These are phyloP conservation scores for Hormaphis cornu DNA, from an alignment of 1,140 invertebrate species.

Conservation along the genomic window DNA sequence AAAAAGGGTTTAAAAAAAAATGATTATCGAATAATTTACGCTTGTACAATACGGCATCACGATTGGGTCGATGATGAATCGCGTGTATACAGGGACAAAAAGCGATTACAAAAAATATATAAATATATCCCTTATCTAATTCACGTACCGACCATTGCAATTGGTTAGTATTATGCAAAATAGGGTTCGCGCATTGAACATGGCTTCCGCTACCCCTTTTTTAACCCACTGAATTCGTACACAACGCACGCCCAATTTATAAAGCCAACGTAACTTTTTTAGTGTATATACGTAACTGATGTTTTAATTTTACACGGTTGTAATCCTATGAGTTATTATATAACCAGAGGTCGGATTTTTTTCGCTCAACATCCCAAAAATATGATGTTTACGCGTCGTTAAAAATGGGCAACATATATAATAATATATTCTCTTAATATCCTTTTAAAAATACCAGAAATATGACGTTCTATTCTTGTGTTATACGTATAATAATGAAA, in stretches of 20 bases:
- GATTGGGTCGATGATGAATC: slow-evolving; percentile 28
- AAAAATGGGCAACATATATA: too few relatives aligned
- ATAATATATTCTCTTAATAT: too few relatives aligned
- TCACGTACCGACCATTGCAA: slow-evolving; percentile 16
- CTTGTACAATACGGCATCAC: background rate
- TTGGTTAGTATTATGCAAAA: slow-evolving; percentile 32
- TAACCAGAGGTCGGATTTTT: background rate
- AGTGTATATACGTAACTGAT: background rate
- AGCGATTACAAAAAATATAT: slow-evolving; percentile 19
- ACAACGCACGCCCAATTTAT: slow-evolving; percentile 15
- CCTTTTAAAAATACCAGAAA: too few relatives aligned
- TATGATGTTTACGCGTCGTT: too few relatives aligned
- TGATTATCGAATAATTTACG: slow-evolving; percentile 31
- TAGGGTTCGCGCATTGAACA: background rate
- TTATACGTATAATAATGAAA: too few relatives aligned
- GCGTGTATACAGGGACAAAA: background rate
- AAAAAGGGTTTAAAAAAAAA: slow-evolving; percentile 25
- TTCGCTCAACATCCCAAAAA: too few relatives aligned
- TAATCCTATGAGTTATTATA: background rate
- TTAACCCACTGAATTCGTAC: background rate
- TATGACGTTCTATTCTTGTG: too few relatives aligned
- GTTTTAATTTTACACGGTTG: background rate
- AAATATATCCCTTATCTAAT: slow-evolving; percentile 1
- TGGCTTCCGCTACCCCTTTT: slow-evolving; percentile 24
- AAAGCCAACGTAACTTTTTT: background rate